Evolutionary conservation across 53 echinoderm and acorn worm genomes (phyloP).

Genomic region (Antedon mediterranea): DNA sequence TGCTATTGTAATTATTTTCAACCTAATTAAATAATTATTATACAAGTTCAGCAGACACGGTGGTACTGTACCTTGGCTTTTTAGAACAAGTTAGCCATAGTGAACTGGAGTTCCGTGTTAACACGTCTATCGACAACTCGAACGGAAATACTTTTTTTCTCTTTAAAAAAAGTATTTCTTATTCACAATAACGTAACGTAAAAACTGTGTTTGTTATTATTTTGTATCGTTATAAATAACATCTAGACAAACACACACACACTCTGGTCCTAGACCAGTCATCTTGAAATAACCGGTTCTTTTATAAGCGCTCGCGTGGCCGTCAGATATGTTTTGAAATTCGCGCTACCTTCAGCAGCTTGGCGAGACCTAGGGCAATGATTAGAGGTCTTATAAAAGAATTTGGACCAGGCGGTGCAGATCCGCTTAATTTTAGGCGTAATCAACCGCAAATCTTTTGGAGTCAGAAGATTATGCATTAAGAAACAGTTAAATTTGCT

Average conservation of each 20-base stretch:
- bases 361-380: background rate
- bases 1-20: no score
- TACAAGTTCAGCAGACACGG: no score
- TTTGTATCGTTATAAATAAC: background rate
- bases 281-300: background rate
- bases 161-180: no score
- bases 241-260: background rate
- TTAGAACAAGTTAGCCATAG: no score
- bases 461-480: background rate
- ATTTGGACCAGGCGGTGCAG: background rate
- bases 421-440: background rate
- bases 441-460: background rate
- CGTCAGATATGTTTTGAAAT: background rate
- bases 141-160: no score
- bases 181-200: no score
- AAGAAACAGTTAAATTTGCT: background rate
- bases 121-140: no score
- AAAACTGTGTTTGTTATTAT: background rate
- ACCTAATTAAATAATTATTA: no score
- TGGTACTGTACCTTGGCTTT: no score
- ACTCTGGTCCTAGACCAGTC: background rate
- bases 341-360: background rate
- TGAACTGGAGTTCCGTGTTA: no score
- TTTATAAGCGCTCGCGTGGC: background rate
- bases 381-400: background rate